These are phyloP conservation scores for Eubucco bourcierii DNA, from an alignment of 2,113 vertebrate genomes.

Conservation along the genomic window DNA sequence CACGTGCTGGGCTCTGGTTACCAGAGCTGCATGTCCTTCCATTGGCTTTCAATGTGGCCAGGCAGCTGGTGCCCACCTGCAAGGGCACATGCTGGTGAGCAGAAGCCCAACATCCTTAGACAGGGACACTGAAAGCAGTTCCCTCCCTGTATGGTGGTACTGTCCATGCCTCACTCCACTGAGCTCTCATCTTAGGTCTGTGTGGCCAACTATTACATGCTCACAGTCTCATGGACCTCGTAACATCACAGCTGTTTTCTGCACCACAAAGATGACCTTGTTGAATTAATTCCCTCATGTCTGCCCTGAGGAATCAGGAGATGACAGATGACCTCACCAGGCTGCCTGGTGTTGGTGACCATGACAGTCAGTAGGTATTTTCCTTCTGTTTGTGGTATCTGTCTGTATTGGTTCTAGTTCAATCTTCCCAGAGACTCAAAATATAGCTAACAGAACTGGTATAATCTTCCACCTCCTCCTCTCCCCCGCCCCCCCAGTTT, in stretches of 20 bases:
- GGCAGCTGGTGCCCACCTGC: background rate
- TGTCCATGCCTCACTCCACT: background rate
- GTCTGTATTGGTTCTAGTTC: no score
- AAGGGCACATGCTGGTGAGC: background rate
- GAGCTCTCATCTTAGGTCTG: background rate
- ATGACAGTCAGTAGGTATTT: background rate
- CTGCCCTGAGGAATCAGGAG: background rate
- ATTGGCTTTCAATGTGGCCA: background rate
- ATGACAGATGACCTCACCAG: background rate
- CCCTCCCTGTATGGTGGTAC: background rate
- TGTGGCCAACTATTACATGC: background rate
- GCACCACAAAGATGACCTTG: background rate
- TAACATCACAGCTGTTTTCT: background rate
- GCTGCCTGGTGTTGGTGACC: no score
- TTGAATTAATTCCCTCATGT: no score
- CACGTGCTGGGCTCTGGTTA: background rate
- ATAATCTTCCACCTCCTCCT: no score
- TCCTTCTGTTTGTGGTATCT: background rate
- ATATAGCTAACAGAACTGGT: no score
- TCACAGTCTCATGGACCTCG: background rate
- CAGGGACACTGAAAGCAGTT: background rate
- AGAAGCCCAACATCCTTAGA: background rate
- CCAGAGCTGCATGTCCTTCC: background rate
- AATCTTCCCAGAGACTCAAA: no score
- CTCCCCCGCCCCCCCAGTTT: no score